Evolutionary conservation across 2,797 vertebrate species (phyloP).

Genomic region (Oryzias sinensis): DNA sequence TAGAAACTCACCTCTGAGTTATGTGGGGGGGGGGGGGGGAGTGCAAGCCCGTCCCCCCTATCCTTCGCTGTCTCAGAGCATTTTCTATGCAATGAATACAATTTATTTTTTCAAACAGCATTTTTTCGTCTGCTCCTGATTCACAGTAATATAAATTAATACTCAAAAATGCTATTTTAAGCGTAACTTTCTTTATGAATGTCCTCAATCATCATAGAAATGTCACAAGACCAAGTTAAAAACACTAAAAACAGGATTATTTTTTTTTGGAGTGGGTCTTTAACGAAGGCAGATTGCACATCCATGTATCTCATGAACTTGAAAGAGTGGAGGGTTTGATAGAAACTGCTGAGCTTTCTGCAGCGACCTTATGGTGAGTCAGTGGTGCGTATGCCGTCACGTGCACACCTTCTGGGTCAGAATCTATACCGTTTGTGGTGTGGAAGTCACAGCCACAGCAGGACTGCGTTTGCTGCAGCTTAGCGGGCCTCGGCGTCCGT

Average conservation of each 20-base stretch:
- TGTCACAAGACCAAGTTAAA: no score
- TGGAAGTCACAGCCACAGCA: slow-evolving; percentile 46
- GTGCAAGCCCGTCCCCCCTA: no score
- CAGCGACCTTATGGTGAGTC: slow-evolving; percentile 30
- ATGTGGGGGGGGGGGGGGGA: no score
- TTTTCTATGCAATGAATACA: not conserved
- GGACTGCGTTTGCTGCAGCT: slow-evolving; percentile 50
- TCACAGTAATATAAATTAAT: no score
- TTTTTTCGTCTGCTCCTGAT: no score
- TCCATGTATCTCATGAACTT: slow-evolving; percentile 39
- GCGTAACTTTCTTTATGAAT: no score
- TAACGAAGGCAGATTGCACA: slow-evolving; percentile 7
- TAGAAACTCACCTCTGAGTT: no score
- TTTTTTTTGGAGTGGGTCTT: slow-evolving; percentile 30
- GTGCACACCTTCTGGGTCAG: not conserved
- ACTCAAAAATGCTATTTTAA: no score
- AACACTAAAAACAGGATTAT: not conserved
- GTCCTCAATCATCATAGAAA: no score
- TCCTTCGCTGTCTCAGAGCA: not conserved
- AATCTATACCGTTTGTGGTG: slow-evolving; percentile 23
- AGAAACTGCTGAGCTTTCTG: slow-evolving; percentile 20
- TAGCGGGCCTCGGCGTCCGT: slow-evolving; percentile 44
- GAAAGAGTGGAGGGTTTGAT: slow-evolving; percentile 35
- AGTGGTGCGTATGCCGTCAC: not conserved
- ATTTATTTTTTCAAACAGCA: no score